These are phyloP conservation scores for Drosophila kepulauana DNA, from an alignment of 1,140 invertebrate species.

Conservation along the genomic window DNA sequence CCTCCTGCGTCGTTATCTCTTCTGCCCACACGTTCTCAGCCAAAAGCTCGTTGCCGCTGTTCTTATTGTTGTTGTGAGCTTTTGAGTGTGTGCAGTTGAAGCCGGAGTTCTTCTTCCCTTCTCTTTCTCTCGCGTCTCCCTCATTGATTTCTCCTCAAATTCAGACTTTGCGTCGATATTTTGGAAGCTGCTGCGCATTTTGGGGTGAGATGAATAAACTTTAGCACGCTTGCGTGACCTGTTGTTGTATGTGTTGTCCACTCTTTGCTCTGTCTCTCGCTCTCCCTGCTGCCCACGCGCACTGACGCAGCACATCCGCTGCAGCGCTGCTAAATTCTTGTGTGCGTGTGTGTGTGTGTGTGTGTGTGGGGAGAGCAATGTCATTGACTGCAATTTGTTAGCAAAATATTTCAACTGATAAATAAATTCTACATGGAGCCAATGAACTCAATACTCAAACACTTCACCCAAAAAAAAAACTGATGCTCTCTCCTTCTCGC, in stretches of 20 bases:
- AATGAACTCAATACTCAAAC: constrained; percentile 62
- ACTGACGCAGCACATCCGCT: constrained; percentile 59
- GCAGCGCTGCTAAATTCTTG: constrained; percentile 28
- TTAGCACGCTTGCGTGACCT: constrained; percentile 78
- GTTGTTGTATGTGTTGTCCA: constrained; percentile 37
- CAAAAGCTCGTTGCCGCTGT: constrained; percentile 50
- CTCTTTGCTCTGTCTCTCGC: constrained; percentile 20
- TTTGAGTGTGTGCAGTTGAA: constrained; percentile 62
- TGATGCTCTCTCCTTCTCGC: constrained; percentile 22
- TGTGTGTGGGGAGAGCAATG: constrained; percentile 49
- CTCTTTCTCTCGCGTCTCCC: constrained; percentile 37
- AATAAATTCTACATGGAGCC: constrained; percentile 77
- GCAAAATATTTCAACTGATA: constrained; percentile 82
- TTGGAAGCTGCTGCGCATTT: constrained; percentile 72
- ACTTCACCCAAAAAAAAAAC: constrained; percentile 47
- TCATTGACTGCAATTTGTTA: constrained; percentile 84
- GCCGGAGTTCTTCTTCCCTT: constrained; percentile 2
- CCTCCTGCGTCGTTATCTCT: constrained; percentile 1
- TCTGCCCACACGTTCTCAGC: constrained; percentile 32
- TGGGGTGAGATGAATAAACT: constrained; percentile 75
- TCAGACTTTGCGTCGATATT: constrained; percentile 66
- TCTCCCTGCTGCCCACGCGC: constrained; percentile 45
- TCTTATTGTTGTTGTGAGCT: constrained; percentile 32
- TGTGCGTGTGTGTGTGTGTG: constrained; percentile 35
- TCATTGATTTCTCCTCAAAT: constrained; percentile 65